Conservation (phyloP, 2,797 vertebrate genomes). For the Limosa lapponica region DNA sequence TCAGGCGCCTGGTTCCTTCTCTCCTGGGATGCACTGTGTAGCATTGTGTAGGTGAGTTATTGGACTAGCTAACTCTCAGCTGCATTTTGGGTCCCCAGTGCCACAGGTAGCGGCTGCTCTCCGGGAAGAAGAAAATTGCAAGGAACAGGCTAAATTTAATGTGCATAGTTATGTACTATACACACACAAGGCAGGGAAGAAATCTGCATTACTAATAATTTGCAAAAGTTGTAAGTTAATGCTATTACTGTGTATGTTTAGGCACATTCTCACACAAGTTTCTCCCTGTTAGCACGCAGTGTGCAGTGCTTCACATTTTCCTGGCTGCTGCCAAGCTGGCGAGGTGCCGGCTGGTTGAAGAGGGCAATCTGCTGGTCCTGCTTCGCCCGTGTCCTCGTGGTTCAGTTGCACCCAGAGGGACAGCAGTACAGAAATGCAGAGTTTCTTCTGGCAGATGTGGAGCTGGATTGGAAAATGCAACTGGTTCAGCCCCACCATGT, state of each 20-base stretch:
- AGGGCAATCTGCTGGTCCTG: background rate
- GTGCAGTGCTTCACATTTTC: background rate
- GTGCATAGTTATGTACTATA: background rate
- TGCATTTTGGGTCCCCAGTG: background rate
- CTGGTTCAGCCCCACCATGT: accelerated
- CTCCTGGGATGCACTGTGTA: background rate
- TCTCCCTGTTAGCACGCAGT: background rate
- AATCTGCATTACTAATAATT: background rate
- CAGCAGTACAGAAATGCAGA: accelerated
- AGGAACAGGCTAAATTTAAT: background rate
- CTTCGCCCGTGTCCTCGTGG: accelerated
- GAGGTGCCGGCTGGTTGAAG: accelerated
- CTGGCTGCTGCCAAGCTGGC: background rate
- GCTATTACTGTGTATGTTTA: background rate
- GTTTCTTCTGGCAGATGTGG: background rate
- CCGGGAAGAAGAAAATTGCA: background rate
- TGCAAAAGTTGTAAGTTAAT: background rate
- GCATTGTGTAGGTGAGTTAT: conserved; percentile 20
- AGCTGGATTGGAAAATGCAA: background rate
- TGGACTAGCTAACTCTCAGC: background rate
- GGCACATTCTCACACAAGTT: background rate
- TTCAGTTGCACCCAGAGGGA: background rate
- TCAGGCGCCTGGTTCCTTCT: background rate
- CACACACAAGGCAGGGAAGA: background rate
- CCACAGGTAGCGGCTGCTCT: background rate